Percentiles rank a stretch among this genome's conserved stretches.
These are phyloP conservation scores for Chamaetylas fuelleborni DNA, from an alignment of 2,113 vertebrate genomes.

Conservation along the genomic window DNA sequence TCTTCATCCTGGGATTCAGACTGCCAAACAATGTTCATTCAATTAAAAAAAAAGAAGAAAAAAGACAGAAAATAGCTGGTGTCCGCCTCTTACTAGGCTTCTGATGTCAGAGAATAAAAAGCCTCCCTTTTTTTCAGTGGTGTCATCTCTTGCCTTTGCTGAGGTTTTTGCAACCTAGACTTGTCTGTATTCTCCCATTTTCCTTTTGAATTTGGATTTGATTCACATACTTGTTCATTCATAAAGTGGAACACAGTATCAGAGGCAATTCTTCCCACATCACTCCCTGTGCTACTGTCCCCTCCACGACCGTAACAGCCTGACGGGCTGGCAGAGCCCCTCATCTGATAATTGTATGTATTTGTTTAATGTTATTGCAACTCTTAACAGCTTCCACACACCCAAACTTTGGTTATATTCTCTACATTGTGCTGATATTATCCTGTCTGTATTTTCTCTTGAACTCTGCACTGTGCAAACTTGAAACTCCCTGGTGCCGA, in stretches of 20 bases:
- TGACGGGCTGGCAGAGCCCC: neutral
- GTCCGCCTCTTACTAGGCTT: neutral
- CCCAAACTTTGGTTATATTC: neutral
- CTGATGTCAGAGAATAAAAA: neutral
- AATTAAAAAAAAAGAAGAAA: neutral
- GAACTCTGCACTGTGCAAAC: neutral
- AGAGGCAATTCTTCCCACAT: neutral
- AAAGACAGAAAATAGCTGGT: neutral
- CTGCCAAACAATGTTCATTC: neutral
- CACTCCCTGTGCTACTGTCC: neutral
- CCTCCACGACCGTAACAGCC: fast-evolving
- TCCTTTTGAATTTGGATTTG: neutral
- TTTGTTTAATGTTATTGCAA: neutral
- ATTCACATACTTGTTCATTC: neutral
- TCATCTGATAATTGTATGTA: neutral
- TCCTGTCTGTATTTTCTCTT: neutral
- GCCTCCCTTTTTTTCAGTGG: neutral
- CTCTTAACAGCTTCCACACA: neutral
- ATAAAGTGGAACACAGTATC: neutral
- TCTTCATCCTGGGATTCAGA: neutral
- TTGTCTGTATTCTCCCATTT: neutral
- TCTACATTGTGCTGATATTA: neutral
- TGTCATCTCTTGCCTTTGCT: neutral
- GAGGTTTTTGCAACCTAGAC: neutral
- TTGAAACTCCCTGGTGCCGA: neutral